phyloP scores from a whole-genome alignment of 1,140 invertebrate genomes.

The Pristionchus pacificus region DNA sequence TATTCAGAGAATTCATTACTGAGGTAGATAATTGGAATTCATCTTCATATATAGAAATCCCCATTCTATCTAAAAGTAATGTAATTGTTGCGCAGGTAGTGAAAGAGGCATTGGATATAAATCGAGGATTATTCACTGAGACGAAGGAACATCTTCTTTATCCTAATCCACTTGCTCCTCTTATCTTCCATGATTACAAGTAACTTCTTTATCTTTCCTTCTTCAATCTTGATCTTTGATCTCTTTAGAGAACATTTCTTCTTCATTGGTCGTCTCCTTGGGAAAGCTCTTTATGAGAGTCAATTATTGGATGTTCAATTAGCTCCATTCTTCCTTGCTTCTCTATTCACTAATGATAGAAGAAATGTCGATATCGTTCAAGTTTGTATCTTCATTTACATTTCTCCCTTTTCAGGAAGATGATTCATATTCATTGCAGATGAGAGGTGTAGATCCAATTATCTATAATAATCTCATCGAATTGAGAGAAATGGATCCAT shows the following conservation, averaged over 20 bases:
- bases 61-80: not conserved
- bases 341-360: slow-evolving; percentile 4
- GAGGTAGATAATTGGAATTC: no score
- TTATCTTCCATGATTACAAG: slow-evolving; percentile 1
- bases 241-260: slow-evolving; percentile 9
- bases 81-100: slow-evolving; percentile 6
- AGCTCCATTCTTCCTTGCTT: slow-evolving; percentile 27
- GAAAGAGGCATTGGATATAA: slow-evolving; percentile 18
- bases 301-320: slow-evolving; percentile 23
- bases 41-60: not conserved
- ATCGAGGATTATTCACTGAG: slow-evolving; percentile 24
- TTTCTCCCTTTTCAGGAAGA: no score
- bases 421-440: not conserved
- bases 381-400: not conserved
- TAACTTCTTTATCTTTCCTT: not conserved
- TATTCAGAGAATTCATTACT: slow-evolving; percentile 29
- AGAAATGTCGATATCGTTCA: slow-evolving; percentile 22
- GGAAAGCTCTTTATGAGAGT: slow-evolving; percentile 18
- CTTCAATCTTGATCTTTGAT: not conserved
- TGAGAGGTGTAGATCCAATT: not conserved
- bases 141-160: slow-evolving; percentile 25
- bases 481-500: not conserved
- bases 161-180: slow-evolving; percentile 23
- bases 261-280: slow-evolving; percentile 28
- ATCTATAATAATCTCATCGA: not conserved